Base-by-base conservation (phyloP, 2,797 vertebrate species). In the Pelochelys cantorii region DNA sequence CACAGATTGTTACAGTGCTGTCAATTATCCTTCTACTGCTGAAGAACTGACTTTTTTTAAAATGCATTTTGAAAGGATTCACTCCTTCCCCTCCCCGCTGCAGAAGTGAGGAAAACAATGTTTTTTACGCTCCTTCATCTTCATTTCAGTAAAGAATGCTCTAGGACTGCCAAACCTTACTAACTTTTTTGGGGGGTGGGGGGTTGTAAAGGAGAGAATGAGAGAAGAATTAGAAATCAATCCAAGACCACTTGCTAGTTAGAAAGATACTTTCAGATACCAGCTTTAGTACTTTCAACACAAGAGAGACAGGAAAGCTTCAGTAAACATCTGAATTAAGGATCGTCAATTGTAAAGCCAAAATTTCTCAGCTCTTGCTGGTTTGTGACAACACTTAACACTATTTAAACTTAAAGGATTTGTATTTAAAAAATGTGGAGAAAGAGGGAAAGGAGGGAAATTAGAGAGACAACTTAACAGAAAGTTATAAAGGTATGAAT, bases 351-450 rank as follows among this genome's bases (percentile, higher is more conserved):
- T 53, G 17, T 88, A 84, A 90, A 94, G 31, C 20, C 1, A 0
- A 62, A 81, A 83, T 85, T 90, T 95, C 57, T 92, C 83, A 92
- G 11, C 25, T 92, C 37, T 88, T 91, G 10, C 42, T 87, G 55
- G 82, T 81, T 71, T 83, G 3, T 74, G 80, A 93, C 91, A 34
- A 89, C 84, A 95, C 87, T 85, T 93, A 90, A 83, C 11, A 56
- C 9, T 74, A 90, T 81, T 82, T 88, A 91, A 95, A 31, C 59
- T 92, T 4, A 11, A 5, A 4, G 22, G 5, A 89, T 81, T 86
- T 0, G 18, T 53, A 88, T 78, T 90, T n/a, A n/a, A n/a, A n/a
- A n/a, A n/a, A n/a, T n/a, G n/a, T n/a, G n/a, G n/a, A n/a, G n/a
- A n/a, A n/a, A n/a, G n/a, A n/a, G n/a, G n/a, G n/a, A n/a, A n/a